Conservation (phyloP, 2,113 vertebrate species). For the Alouatta palliata region DNA sequence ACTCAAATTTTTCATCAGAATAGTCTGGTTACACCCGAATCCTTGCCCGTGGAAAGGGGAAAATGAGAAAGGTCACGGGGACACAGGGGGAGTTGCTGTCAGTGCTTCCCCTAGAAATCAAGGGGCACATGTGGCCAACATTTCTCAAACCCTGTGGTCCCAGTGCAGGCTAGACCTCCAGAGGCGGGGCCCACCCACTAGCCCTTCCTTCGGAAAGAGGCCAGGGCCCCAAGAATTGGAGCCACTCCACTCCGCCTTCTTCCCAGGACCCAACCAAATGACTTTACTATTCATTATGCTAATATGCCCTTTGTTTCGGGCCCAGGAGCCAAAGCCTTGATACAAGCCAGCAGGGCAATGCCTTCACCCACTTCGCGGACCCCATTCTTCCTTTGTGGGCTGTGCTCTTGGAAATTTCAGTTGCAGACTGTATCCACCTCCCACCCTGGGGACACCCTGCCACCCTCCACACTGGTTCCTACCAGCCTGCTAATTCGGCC, state of each 20-base stretch:
- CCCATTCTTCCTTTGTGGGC: not conserved
- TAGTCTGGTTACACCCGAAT: not conserved
- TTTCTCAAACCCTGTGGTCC: fast-evolving
- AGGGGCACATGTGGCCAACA: not conserved
- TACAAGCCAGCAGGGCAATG: not conserved
- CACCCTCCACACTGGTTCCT: not conserved
- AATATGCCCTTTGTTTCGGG: not conserved
- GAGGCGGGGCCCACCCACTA: not conserved
- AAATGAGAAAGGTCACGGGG: not conserved
- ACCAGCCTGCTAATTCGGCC: not conserved
- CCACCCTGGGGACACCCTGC: not conserved
- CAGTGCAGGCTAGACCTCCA: no score
- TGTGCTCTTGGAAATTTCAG: not conserved
- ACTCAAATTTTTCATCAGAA: not conserved
- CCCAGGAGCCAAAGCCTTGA: not conserved
- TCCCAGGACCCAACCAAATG: no score
- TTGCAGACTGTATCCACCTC: not conserved
- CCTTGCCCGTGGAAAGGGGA: not conserved
- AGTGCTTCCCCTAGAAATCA: not conserved
- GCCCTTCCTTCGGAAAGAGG: not conserved
- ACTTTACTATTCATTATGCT: not conserved
- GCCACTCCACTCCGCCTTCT: not conserved
- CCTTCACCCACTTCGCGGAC: not conserved
- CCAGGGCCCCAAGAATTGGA: no score
- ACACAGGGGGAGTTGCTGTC: no score